Percentiles rank a stretch among this genome's conserved stretches.
Conservation (phyloP, 1,140 invertebrate genomes). For the Copidosoma floridanum region DNA sequence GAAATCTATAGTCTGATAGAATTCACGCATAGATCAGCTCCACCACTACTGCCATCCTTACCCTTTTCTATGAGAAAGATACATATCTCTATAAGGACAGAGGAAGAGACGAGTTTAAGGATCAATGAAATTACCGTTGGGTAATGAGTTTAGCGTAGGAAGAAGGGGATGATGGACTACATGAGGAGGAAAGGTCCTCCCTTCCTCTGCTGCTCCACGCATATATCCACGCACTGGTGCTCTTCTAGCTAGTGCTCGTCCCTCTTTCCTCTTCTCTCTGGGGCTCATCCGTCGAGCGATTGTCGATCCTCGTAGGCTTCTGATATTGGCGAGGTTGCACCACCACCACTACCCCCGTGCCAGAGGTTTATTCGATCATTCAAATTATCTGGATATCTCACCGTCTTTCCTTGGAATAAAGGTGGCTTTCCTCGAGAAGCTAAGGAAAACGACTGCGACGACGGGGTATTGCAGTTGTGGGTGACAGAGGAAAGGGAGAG, state of each 20-base stretch:
- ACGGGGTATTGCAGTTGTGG: too few species aligned
- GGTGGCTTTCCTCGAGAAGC: too few species aligned
- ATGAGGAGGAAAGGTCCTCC: slow-evolving; percentile 7
- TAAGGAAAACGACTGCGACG: too few species aligned
- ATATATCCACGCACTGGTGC: too few species aligned
- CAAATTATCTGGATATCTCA: slow-evolving; percentile 36
- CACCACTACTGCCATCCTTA: neutral
- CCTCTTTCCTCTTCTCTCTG: slow-evolving; percentile 21
- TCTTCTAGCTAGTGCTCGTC: slow-evolving; percentile 13
- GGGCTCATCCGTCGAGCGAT: slow-evolving; percentile 12
- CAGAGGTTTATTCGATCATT: slow-evolving; percentile 38
- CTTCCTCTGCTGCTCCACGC: slow-evolving; percentile 12
- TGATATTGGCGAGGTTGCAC: neutral
- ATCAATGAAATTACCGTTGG: slow-evolving; percentile 49
- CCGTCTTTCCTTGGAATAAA: slow-evolving; percentile 13
- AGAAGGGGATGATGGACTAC: slow-evolving; percentile 44
- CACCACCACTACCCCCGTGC: neutral
- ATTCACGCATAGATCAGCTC: slow-evolving; percentile 6
- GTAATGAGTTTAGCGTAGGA: slow-evolving; percentile 46
- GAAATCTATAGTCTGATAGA: too few species aligned
- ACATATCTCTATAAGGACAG: too few species aligned
- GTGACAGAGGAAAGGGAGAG: neutral
- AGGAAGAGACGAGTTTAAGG: slow-evolving; percentile 36
- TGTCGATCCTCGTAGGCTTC: slow-evolving; percentile 24
- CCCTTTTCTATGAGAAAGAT: too few species aligned